Evolutionary conservation across 2,113 vertebrate genomes (phyloP), one percentile per base, ranked within the genome.

Genomic region (Pelecanus crispus): DNA sequence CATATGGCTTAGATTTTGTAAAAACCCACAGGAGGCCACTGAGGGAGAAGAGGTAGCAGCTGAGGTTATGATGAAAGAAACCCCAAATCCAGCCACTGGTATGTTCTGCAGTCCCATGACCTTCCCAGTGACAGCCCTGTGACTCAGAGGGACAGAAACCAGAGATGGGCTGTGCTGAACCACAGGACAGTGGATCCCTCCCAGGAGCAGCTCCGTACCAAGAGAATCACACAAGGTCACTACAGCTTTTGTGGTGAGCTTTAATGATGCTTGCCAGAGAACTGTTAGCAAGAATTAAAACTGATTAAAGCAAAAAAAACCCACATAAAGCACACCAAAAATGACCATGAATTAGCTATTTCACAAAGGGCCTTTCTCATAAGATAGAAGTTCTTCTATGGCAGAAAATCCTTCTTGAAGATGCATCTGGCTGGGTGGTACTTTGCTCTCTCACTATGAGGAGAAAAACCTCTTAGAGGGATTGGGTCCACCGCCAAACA

Each of bases 81-180:
- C 36, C 59, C 74, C 81, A 82, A 40, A 55, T 38, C 66, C 74
- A 90, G 38, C 71, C 79, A 59, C 86, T 81, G 90, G 72, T 50
- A 78, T 71, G 75, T 81, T 80, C 73, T 78, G 81, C 85, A 90
- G 81, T 91, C 81, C 94, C 50, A 44, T 91, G 89, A 95, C 89
- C 92, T 55, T 85, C 63, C 78, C 84, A 52, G 71, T 80, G 67
- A n/a, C 81, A 89, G 34, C 17, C 58, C 59, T 34, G 32, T 95
- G 89, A 94, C 62, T 97, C 90, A 86, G 45, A 86, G 36, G n/a
- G 47, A 90, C 20, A 91, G 74, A 89, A 88, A 94, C 63, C 71
- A 81, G 74, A 88, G 81, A 50, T 3, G 4, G 80, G 47, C 75
- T 71, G 66, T 56, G 50, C 58, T 75, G 78, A 88, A 79, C 92